Evolutionary conservation across 2,888 invertebrate species (phyloP), one percentile per base, ranked within the genome.

Genomic region (Atethmia centrago): DNA sequence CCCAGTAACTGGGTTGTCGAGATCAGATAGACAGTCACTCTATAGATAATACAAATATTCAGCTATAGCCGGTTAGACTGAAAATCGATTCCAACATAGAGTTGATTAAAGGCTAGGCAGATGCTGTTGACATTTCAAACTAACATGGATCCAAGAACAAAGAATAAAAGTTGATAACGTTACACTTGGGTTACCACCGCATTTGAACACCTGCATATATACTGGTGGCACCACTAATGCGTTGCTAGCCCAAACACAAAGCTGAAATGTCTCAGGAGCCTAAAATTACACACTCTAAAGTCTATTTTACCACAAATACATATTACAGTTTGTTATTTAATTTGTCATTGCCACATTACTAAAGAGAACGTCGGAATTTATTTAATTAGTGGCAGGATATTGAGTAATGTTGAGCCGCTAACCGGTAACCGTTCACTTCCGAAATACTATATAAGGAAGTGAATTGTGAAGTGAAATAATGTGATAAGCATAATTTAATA

Each of bases 341-440:
- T 42, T 36, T 36, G 16, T 61, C 61, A 21, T 61, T 78, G 65
- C 47, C 51, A 59, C 47, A 62, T 31, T 61, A 19, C n/a, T 31
- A n/a, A 40, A 66, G 2, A 28, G n/a, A 51, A 45, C 51, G 40
- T 40, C 45, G 58, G 12, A 66, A 40, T 68, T 64, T 1, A 66
- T 53, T 63, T 53, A 56, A 80, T 66, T 66, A 69, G 16, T 21
- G 9, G n/a, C 2, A 56, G 65, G 79, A 80, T 62, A 63, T 79
- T 74, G 45, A 56, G 31, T 40, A 74, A 74, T 12, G 4, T 31
- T 28, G 12, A 21, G 9, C 80, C 49, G 45, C 40, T 40, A 42
- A 79, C 36, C 65, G 69, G 69, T 53, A 73, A 61, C 28, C 19
- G 14, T 64, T 28, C 61, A 66, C 69, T 66, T 80, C 80, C 79